Evolutionary conservation across 2,797 vertebrate species (phyloP).

Genomic region (Selene dorsalis): DNA sequence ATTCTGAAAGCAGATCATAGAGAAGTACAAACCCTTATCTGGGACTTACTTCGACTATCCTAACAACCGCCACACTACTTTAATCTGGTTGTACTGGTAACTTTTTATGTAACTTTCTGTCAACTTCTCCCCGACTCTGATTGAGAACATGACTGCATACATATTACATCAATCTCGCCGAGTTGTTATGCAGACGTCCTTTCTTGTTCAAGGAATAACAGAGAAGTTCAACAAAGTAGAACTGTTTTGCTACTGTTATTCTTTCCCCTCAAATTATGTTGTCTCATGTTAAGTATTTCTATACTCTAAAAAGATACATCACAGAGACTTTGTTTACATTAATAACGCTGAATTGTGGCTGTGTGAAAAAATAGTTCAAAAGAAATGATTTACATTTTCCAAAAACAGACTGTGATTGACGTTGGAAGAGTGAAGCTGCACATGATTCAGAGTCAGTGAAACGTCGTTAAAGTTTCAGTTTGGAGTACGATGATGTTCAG

Average conservation of each 20-base stretch:
- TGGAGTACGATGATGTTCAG: conserved; percentile 20
- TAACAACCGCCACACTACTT: conserved; percentile 59
- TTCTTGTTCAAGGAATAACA: conserved; percentile 60
- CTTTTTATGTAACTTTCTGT: conserved; percentile 65
- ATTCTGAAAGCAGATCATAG: conserved; percentile 50
- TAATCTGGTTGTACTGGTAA: conserved; percentile 59
- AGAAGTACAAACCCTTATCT: conserved; percentile 48
- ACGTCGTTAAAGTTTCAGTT: conserved; percentile 27
- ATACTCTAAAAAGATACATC: conserved; percentile 50
- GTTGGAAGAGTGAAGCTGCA: conserved; percentile 24
- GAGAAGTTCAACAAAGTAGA: conserved; percentile 53
- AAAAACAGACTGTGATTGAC: conserved; percentile 54
- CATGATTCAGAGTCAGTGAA: conserved; percentile 43
- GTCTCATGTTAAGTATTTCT: conserved; percentile 36
- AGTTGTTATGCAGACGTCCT: conserved; percentile 49
- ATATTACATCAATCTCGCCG: conserved; percentile 74
- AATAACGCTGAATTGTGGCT: conserved; percentile 31
- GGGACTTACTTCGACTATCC: conserved; percentile 44
- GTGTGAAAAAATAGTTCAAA: conserved; percentile 49
- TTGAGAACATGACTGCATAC: conserved; percentile 67
- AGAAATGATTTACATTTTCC: conserved; percentile 62
- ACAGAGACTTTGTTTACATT: conserved; percentile 59
- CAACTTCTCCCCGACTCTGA: conserved; percentile 67
- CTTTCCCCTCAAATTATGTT: conserved; percentile 26
- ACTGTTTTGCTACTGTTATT: conserved; percentile 44